A percentile compares a stretch with the other conserved stretches of the same genome.
Conservation (phyloP, 2,113 vertebrate genomes). For the Rhinopomastus cyanomelas region DNA sequence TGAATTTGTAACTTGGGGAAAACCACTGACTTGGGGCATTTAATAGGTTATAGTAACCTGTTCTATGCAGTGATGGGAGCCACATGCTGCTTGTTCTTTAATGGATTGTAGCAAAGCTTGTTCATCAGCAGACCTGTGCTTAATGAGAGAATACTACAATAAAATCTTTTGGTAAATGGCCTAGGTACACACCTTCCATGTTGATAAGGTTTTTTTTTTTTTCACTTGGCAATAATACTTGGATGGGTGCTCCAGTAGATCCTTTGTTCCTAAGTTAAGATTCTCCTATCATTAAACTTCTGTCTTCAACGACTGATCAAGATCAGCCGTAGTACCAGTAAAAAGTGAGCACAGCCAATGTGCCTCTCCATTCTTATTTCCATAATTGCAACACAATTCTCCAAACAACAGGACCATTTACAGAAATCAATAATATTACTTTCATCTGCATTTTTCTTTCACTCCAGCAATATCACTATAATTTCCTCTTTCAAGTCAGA, state of each 20-base stretch:
- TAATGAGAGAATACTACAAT: background rate
- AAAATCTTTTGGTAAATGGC: background rate
- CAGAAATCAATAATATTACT: conserved; percentile 30
- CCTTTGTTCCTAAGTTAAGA: background rate
- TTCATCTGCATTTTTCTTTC: background rate
- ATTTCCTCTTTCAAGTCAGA: conserved; percentile 56
- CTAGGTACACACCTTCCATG: background rate
- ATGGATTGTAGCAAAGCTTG: background rate
- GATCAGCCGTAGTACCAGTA: background rate
- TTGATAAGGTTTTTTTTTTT: background rate
- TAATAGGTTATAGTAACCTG: background rate
- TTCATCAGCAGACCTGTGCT: background rate
- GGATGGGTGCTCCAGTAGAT: background rate
- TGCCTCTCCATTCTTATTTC: background rate
- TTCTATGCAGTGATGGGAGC: background rate
- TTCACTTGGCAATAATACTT: background rate
- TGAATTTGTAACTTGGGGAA: background rate
- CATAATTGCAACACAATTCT: background rate
- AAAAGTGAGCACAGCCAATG: background rate
- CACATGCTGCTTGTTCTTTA: background rate
- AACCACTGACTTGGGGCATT: background rate
- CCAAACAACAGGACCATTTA: background rate
- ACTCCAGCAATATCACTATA: conserved; percentile 35
- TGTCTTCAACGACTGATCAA: background rate
- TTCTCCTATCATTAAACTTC: background rate